Base-by-base conservation (phyloP, 2,797 vertebrate genomes). In the Botia almorhae region DNA sequence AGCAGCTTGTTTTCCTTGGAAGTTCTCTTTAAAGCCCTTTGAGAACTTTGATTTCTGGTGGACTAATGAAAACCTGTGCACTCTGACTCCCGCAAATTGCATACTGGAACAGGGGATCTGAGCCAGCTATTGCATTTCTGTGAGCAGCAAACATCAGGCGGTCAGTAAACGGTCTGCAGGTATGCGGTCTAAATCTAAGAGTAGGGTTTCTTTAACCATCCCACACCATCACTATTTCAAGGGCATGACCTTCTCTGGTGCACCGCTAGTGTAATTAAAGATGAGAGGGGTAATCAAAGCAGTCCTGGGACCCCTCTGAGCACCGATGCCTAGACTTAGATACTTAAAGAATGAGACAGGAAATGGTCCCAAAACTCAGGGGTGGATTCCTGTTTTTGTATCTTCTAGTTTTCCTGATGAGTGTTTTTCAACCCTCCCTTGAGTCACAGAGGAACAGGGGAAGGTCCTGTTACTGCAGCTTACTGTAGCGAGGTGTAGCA, bases 221-320 rank as follows among this genome's bases (percentile, higher is more conserved):
- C 48, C 63, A 65, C 46, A 53, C 48, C 70, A 23, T 68, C 53
- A 74, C 7, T 43, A 29, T 67, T 77, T 86, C 82, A 87, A 87
- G 85, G 87, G 68, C 83, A 80, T 23, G 53, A 43, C 46, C 65
- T 74, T 21, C 43, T 76, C 46, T 72, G 69, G 48, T 78, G 46
- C 71, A 68, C 23, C 26, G 21, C 67, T 26, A 17, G 55, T 69
- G 78, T 81, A 81, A 84, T 63, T 71, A 65, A 71, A 81, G 81
- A 75, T 63, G 60, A 43, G 14, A 56, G 53, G 12, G 67, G 86
- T 82, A 87, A 86, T 82, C 43, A 43, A 77, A 84, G 80, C 79
- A 69, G 74, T 75, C 78, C 71, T 39, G 80, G 80, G 77, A 83
- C 76, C 75, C 78, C 7, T 78, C 75, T 80, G 77, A 85, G 69